These are phyloP conservation scores for Eurytoma californica DNA, from an alignment of 2,888 invertebrate genomes.

Conservation along the genomic window DNA sequence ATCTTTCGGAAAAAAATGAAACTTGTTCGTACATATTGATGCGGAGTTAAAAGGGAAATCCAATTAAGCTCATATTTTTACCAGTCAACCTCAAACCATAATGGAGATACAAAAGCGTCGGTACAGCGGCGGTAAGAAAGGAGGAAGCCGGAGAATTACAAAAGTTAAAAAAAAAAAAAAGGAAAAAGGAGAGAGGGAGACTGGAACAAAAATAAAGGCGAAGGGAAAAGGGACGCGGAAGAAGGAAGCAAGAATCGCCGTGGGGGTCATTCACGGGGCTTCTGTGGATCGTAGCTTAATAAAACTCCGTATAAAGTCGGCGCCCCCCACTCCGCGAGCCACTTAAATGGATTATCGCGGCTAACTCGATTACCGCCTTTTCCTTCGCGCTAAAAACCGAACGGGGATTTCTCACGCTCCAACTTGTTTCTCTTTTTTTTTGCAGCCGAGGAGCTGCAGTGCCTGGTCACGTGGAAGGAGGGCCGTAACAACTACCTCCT, in stretches of 20 bases:
- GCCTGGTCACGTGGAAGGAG: conserved; percentile 90
- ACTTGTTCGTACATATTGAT: no score
- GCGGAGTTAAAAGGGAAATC: no score
- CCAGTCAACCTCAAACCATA: conserved; percentile 17
- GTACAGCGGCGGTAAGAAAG: conserved; percentile 2
- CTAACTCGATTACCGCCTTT: conserved; percentile 68
- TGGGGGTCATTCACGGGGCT: conserved; percentile 61
- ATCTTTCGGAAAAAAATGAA: no score
- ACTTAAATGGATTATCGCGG: conserved; percentile 69
- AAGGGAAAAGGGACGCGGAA: not conserved
- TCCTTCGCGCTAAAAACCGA: not conserved
- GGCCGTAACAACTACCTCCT: conserved; percentile 87
- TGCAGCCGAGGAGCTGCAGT: conserved; percentile 87
- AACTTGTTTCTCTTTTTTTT: conserved; percentile 51
- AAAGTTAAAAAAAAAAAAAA: not conserved
- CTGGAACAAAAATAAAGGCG: not conserved
- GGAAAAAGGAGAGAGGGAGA: not conserved
- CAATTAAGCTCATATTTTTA: not conserved
- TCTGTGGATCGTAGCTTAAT: conserved; percentile 69
- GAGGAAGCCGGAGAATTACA: not conserved
- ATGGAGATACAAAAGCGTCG: conserved; percentile 13
- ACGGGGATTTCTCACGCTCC: not conserved
- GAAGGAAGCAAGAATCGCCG: conserved; percentile 47
- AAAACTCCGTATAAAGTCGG: conserved; percentile 62
- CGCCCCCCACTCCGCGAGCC: conserved; percentile 46